phyloP scores from a whole-genome alignment of 2,888 invertebrate species.

The Cylindroiulus punctatus region DNA sequence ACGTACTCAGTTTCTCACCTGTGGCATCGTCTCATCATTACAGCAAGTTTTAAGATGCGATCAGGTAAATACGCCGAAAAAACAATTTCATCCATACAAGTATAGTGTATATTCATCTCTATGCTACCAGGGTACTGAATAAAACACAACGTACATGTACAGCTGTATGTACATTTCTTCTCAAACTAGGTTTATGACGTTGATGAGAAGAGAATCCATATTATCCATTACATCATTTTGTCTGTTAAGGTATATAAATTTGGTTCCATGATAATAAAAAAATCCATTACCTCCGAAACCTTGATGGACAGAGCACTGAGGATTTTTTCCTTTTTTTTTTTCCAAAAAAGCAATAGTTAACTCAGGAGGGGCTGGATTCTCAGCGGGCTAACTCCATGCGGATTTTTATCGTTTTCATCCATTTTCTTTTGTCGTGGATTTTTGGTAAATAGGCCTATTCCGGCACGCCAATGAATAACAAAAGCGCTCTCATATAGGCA shows the following conservation, averaged over 20 bases:
- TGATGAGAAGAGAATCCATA: constrained; percentile 5
- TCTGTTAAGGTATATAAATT: constrained; percentile 1
- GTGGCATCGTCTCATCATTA: too few species aligned
- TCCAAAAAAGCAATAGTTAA: background rate
- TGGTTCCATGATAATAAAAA: background rate
- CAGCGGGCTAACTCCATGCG: background rate
- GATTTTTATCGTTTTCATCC: constrained; percentile 13
- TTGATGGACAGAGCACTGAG: background rate
- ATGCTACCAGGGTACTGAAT: too few species aligned
- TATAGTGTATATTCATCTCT: too few species aligned
- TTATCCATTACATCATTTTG: background rate
- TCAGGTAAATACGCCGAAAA: too few species aligned
- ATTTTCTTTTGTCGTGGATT: background rate
- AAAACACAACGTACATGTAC: too few species aligned
- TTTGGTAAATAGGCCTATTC: background rate
- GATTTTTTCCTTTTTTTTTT: background rate
- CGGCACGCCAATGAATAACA: background rate
- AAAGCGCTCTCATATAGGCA: background rate
- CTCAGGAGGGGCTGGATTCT: background rate
- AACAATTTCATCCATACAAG: too few species aligned
- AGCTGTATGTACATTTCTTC: too few species aligned
- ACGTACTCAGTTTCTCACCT: too few species aligned
- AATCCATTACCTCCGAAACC: background rate
- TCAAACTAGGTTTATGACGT: background rate
- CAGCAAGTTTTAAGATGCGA: too few species aligned